A percentile compares a stretch with the other conserved stretches of the same genome.
Conservation (phyloP, 2,797 vertebrate species). For the Microhierax caerulescens region DNA sequence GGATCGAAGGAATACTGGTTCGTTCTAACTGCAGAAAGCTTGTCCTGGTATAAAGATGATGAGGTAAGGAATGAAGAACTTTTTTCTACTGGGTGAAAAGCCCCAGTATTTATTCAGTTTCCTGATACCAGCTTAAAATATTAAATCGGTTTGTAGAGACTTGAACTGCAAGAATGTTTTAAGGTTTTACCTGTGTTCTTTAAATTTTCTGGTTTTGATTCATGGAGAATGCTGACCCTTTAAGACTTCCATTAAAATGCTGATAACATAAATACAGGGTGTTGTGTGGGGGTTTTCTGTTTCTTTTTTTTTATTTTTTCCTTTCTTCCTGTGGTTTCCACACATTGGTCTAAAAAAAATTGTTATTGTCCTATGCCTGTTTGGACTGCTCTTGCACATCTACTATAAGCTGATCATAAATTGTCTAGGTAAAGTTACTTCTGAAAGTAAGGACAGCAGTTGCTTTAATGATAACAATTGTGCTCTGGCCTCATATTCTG, state of each 20-base stretch:
- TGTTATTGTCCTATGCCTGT: background rate
- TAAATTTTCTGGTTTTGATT: background rate
- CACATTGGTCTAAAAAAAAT: background rate
- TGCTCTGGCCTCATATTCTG: background rate
- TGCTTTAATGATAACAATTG: background rate
- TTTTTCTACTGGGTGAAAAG: background rate
- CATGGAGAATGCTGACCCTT: background rate
- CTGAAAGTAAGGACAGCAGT: background rate
- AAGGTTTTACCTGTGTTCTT: background rate
- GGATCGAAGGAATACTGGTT: constrained; percentile 94
- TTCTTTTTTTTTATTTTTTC: background rate
- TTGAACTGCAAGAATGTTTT: background rate
- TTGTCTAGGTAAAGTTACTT: background rate
- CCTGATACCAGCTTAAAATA: background rate
- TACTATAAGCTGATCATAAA: background rate
- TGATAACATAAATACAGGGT: background rate
- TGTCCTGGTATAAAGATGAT: constrained; percentile 94
- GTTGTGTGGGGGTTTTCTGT: background rate
- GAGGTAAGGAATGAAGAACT: constrained; percentile 79
- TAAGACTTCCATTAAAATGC: background rate
- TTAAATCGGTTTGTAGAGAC: background rate
- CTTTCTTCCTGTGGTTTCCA: background rate
- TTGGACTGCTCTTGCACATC: background rate
- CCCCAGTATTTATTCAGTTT: background rate
- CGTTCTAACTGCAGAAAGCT: constrained; percentile 88